Conservation (phyloP, 2,113 vertebrate species). For the Takifugu flavidus region DNA sequence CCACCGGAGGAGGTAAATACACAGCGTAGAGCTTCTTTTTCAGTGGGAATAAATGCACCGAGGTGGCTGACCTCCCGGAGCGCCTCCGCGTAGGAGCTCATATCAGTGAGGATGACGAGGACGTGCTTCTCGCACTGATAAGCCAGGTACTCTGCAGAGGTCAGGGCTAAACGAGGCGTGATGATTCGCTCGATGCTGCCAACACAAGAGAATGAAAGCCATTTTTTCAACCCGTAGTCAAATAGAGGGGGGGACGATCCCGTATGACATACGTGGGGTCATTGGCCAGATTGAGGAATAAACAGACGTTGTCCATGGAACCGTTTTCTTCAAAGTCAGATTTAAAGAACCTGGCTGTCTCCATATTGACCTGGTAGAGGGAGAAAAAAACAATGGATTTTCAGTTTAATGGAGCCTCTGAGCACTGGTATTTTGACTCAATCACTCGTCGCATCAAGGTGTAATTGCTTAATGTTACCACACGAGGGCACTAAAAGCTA, state of each 20-base stretch:
- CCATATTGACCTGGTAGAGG: constrained; percentile 79
- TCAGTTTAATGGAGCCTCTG: too few species aligned
- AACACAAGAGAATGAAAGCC: neutral
- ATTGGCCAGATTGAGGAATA: constrained; percentile 81
- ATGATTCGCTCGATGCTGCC: constrained; percentile 83
- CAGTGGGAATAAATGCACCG: neutral
- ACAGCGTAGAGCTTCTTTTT: neutral
- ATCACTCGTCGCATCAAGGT: too few species aligned
- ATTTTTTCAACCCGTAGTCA: neutral
- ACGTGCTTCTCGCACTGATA: constrained; percentile 85
- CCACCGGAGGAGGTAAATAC: neutral
- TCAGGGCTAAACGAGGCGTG: constrained; percentile 80
- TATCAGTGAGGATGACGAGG: constrained; percentile 82
- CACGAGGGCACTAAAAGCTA: too few species aligned
- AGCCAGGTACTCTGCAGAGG: constrained; percentile 79
- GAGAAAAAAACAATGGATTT: neutral
- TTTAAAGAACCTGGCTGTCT: constrained; percentile 83
- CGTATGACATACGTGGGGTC: constrained; percentile 76
- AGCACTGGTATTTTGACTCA: too few species aligned
- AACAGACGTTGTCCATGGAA: constrained; percentile 83
- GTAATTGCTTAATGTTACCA: too few species aligned
- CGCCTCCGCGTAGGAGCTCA: constrained; percentile 83
- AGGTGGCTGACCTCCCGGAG: constrained; percentile 74
- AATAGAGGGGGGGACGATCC: too few species aligned
- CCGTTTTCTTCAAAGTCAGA: constrained; percentile 83